Percentiles rank a stretch among this genome's conserved stretches.
phyloP scores from a whole-genome alignment of 1,140 invertebrate species.

The Hestina assimilis region DNA sequence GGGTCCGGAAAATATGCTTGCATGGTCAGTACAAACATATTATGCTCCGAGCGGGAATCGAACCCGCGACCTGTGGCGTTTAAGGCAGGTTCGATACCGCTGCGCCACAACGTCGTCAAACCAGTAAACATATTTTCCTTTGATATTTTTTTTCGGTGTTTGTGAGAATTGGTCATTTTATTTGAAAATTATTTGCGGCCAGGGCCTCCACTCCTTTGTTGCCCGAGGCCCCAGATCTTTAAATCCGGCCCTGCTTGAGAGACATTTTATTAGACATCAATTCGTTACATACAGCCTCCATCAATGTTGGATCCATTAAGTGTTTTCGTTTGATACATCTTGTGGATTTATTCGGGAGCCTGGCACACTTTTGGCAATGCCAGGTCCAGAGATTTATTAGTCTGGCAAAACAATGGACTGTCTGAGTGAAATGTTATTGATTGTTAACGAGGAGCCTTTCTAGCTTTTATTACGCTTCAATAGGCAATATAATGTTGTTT shows the following conservation, averaged over 20 bases:
- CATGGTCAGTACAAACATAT: too few species aligned
- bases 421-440: conserved; percentile 27
- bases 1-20: too few species aligned
- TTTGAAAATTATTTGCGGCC: background rate
- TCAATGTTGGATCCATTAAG: conserved; percentile 1
- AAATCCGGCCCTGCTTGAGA: background rate
- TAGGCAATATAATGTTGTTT: background rate
- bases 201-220: too few species aligned
- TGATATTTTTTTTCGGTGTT: too few species aligned
- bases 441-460: conserved; percentile 20
- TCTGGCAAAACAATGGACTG: conserved; percentile 27
- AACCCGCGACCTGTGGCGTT: too few species aligned
- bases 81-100: too few species aligned
- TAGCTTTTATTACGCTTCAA: conserved; percentile 6
- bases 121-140: too few species aligned
- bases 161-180: too few species aligned
- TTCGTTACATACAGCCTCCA: background rate
- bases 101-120: too few species aligned
- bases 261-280: background rate
- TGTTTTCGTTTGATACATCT: conserved; percentile 5
- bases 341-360: conserved; percentile 21
- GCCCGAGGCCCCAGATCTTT: too few species aligned
- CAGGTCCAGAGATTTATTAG: conserved; percentile 26
- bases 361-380: conserved; percentile 22
- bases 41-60: too few species aligned